Evolutionary conservation across 2,113 vertebrate species (phyloP).

Genomic region (Corythaixoides concolor): DNA sequence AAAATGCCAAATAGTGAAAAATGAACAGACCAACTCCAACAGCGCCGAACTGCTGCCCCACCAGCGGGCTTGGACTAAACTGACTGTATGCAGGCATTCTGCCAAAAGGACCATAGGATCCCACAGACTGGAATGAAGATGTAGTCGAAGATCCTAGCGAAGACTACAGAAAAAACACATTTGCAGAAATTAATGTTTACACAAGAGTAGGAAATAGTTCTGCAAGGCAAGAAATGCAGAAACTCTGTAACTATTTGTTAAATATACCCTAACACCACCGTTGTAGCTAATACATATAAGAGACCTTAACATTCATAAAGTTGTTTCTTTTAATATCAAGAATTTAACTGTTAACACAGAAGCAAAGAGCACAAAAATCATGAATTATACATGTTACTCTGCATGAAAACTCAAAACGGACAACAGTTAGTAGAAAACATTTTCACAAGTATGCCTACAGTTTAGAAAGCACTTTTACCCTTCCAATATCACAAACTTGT

Average conservation of each 20-base stretch:
- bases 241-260: neutral
- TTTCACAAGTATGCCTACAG: neutral
- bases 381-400: neutral
- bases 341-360: neutral
- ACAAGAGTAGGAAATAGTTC: neutral
- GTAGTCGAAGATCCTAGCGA: conserved; percentile 84
- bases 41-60: conserved; percentile 86
- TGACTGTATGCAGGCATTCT: conserved; percentile 90
- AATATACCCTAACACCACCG: neutral
- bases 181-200: neutral
- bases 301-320: neutral
- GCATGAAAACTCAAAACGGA: neutral
- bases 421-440: neutral
- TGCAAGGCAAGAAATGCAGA: neutral
- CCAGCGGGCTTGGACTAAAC: conserved; percentile 83
- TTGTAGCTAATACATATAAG: neutral
- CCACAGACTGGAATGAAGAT: conserved; percentile 88
- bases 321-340: neutral
- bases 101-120: conserved; percentile 87
- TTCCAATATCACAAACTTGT: neutral
- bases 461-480: neutral
- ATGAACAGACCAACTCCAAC: conserved; percentile 82
- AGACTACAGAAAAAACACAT: conserved; percentile 78
- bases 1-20: neutral
- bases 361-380: neutral